Base-by-base conservation (phyloP, 2,113 vertebrate species). In the Ciconia maguari region DNA sequence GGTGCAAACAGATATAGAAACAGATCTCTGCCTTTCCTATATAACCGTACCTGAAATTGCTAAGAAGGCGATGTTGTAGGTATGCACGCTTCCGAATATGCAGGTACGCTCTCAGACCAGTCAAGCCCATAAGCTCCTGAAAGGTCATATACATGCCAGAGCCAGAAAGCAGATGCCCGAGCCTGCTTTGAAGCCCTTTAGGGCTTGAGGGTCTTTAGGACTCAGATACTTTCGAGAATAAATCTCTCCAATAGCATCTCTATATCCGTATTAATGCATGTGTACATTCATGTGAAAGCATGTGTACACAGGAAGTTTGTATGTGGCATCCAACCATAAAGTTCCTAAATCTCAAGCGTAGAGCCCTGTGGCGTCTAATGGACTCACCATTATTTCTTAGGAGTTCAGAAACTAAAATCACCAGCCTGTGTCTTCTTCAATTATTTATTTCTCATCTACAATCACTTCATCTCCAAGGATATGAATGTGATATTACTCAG, bases 361-460 rank as follows among this genome's bases (percentile, higher is more conserved):
- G 49, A 71, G 48, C 42, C 46, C 64, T 62, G 2, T 5, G 34
- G 38, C 32, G 34, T 13, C 54, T 79, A 61, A 93, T 38, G 62
- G 74, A 74, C 60, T 90, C 49, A 15, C 11, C 32, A 1, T 25
- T 66, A 27, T 57, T 87, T 80, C 86, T 91, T 7, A 83, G 48
- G 36, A 93, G n/a, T 27, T 85, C 66, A 65, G 57, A 86, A 97
- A 34, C n/a, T 80, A 54, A 17, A 48, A 70, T 58, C 75, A 95
- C 62, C 71, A 94, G 51, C 75, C 70, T 86, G 25, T 87, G 84
- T 89, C 54, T 75, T 83, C 79, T 84, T 97, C 91, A 93, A 77
- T 91, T 95, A 96, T 96, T 95, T 96, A 93, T 96, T 96, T 92
- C 64, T 96, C 51, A 93, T 89, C 81, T 74, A 72, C 51, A 94